phyloP scores from a whole-genome alignment of 1,140 invertebrate genomes.

The Drosophila cardini region DNA sequence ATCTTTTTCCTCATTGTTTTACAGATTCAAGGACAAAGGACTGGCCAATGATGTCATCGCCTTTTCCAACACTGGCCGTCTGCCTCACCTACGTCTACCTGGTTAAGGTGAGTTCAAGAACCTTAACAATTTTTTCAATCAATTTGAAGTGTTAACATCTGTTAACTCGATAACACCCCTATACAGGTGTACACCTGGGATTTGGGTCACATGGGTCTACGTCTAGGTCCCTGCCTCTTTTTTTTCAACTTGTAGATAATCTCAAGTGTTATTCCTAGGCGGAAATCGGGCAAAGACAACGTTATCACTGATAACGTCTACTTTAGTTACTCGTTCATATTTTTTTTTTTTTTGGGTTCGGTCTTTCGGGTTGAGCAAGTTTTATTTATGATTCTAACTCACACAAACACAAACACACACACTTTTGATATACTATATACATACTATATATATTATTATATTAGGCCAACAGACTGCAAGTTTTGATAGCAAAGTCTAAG shows the following conservation, averaged over 20 bases:
- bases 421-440: background rate
- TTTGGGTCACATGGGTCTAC: constrained; percentile 33
- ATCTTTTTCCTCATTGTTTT: constrained; percentile 18
- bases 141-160: constrained; percentile 2
- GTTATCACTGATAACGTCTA: constrained; percentile 18
- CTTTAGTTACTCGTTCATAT: background rate
- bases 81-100: constrained; percentile 91
- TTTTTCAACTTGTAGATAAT: constrained; percentile 10
- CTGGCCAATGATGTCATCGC: constrained; percentile 93
- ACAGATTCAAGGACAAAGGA: constrained; percentile 92
- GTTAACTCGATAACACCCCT: constrained; percentile 8
- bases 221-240: background rate
- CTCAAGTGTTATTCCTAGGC: constrained; percentile 48
- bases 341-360: no score
- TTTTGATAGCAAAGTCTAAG: constrained; percentile 31
- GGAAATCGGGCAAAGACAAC: constrained; percentile 30
- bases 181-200: constrained; percentile 20
- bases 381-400: constrained; percentile 36
- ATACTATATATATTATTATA: background rate
- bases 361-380: constrained; percentile 22
- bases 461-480: constrained; percentile 35
- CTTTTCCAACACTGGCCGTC: constrained; percentile 91
- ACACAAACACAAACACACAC: background rate
- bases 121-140: background rate
- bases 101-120: constrained; percentile 88